Conservation (phyloP, 30 jellyfish, hydroid and myxozoan species). For the Aurelia sp. region DNA sequence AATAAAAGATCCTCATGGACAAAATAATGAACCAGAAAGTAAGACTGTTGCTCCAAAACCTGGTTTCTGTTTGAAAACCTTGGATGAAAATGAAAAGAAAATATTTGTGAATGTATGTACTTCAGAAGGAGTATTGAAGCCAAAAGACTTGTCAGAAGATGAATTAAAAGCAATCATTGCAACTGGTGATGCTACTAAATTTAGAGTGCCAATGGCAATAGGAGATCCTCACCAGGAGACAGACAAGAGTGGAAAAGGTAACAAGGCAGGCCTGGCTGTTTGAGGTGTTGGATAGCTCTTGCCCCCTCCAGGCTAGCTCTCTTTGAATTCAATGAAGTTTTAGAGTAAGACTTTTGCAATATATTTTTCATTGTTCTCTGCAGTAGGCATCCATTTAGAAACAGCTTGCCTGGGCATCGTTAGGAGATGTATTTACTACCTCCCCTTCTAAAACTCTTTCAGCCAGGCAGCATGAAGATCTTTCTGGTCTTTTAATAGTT, state of each 20-base stretch:
- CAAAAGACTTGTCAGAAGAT: slow-evolving; percentile 80
- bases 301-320: too few species aligned
- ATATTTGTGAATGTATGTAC: slow-evolving; percentile 88
- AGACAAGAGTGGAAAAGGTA: slow-evolving; percentile 85
- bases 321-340: too few species aligned
- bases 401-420: too few species aligned
- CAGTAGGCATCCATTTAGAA: too few species aligned
- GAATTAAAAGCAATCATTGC: slow-evolving; percentile 73
- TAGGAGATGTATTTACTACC: too few species aligned
- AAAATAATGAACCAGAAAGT: slow-evolving; percentile 59
- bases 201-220: slow-evolving; percentile 94
- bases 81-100: slow-evolving; percentile 60
- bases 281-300: background rate
- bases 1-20: slow-evolving; percentile 21
- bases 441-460: too few species aligned
- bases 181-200: slow-evolving; percentile 91
- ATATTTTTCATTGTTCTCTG: too few species aligned
- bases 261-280: background rate
- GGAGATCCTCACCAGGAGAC: slow-evolving; percentile 91
- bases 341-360: too few species aligned
- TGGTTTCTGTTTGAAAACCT: slow-evolving; percentile 90
- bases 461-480: too few species aligned
- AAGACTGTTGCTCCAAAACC: slow-evolving; percentile 83
- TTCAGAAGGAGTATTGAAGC: slow-evolving; percentile 83
- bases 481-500: too few species aligned